Percentiles rank a stretch among this genome's conserved stretches.
Conservation (phyloP, 1,140 invertebrate genomes). For the Planococcus citri region DNA sequence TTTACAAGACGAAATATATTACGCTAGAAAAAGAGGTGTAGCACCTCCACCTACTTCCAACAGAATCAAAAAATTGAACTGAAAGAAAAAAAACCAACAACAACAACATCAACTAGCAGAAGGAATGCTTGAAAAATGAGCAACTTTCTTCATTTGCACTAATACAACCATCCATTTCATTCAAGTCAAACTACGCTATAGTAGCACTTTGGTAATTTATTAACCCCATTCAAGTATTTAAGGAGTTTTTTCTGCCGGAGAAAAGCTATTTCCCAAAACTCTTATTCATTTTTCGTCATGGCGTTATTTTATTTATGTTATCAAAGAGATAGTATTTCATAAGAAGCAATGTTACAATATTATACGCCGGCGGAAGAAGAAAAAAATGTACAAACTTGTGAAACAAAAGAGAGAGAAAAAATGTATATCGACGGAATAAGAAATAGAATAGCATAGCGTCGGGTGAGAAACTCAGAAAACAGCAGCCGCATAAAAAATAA, state of each 20-base stretch:
- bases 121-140: constrained; percentile 3
- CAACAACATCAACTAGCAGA: no score
- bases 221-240: constrained; percentile 2
- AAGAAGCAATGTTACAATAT: background rate
- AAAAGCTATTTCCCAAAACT: background rate
- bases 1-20: no score
- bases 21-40: no score
- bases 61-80: background rate
- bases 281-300: background rate
- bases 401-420: background rate
- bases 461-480: no score
- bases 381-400: no score
- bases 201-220: constrained; percentile 3
- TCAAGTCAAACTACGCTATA: background rate
- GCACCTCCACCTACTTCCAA: no score
- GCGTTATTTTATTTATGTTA: background rate
- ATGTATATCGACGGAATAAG: background rate
- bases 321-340: background rate
- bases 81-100: background rate
- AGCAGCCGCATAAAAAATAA: no score
- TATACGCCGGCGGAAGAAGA: background rate
- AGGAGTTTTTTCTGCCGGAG: background rate
- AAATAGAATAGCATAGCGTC: no score
- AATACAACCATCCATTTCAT: constrained; percentile 3
- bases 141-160: background rate